A percentile compares a stretch with the other conserved stretches of the same genome.
Evolutionary conservation across 2,113 vertebrate genomes (phyloP).

Genomic region (Trematocara nigrifrons): DNA sequence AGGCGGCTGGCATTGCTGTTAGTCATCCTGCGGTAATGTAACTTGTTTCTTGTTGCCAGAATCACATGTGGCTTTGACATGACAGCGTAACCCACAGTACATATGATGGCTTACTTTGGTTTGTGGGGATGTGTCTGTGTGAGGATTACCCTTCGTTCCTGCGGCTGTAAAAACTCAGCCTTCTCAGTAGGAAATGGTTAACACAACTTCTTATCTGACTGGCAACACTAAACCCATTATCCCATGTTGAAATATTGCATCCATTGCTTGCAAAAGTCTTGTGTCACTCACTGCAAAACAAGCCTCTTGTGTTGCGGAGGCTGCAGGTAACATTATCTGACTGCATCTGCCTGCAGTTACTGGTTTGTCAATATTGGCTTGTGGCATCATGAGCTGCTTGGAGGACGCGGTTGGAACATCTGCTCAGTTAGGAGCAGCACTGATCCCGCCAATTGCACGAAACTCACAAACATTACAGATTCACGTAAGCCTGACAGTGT

Average conservation of each 20-base stretch:
- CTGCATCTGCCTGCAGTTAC: slow-evolving; percentile 22
- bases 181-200: neutral
- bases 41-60: neutral
- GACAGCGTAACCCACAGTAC: neutral
- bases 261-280: slow-evolving; percentile 3
- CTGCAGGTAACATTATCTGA: slow-evolving; percentile 36
- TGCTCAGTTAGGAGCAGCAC: slow-evolving; percentile 2
- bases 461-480: neutral
- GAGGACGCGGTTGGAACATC: slow-evolving; percentile 26
- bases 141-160: neutral
- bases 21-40: neutral
- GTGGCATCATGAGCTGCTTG: slow-evolving; percentile 16
- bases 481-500: neutral
- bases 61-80: neutral
- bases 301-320: neutral
- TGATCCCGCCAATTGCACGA: neutral
- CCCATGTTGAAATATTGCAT: slow-evolving; percentile 9
- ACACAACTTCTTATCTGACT: neutral
- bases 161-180: neutral
- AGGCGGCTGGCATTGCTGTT: neutral
- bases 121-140: neutral
- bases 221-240: neutral
- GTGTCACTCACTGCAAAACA: neutral
- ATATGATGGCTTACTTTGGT: neutral
- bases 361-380: slow-evolving; percentile 58